Percentiles rank a stretch among this genome's conserved stretches.
Conservation (phyloP, 2,797 vertebrate species). For the Gorsachius magnificus region DNA sequence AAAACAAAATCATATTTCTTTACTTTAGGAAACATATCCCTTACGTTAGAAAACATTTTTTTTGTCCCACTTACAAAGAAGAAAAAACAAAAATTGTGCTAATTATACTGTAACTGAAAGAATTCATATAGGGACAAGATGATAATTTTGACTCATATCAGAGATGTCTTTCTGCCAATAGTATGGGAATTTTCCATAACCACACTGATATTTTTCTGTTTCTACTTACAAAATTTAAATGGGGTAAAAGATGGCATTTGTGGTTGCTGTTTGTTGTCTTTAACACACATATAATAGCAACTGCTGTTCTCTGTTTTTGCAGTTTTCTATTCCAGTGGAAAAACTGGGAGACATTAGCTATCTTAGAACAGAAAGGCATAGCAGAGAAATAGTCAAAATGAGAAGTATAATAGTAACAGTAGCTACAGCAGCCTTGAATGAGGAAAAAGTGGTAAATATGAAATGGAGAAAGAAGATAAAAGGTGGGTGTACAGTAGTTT, state of each 20-base stretch:
- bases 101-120: not conserved
- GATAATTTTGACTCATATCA: not conserved
- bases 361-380: not conserved
- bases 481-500: not conserved
- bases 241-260: not conserved
- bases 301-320: not conserved
- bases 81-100: not conserved
- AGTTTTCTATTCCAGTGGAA: not conserved
- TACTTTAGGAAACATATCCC: not conserved
- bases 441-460: not conserved
- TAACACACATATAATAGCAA: not conserved
- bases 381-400: not conserved
- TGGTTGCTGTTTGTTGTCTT: not conserved
- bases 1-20: not conserved
- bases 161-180: not conserved
- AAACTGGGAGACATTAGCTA: not conserved
- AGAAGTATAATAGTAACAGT: not conserved
- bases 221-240: not conserved
- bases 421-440: not conserved
- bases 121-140: not conserved
- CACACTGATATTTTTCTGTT: not conserved
- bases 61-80: not conserved
- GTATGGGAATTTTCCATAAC: not conserved
- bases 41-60: not conserved
- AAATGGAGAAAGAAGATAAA: not conserved